These are phyloP conservation scores for Tillus elongatus DNA, from an alignment of 2,888 invertebrate species.

Conservation along the genomic window DNA sequence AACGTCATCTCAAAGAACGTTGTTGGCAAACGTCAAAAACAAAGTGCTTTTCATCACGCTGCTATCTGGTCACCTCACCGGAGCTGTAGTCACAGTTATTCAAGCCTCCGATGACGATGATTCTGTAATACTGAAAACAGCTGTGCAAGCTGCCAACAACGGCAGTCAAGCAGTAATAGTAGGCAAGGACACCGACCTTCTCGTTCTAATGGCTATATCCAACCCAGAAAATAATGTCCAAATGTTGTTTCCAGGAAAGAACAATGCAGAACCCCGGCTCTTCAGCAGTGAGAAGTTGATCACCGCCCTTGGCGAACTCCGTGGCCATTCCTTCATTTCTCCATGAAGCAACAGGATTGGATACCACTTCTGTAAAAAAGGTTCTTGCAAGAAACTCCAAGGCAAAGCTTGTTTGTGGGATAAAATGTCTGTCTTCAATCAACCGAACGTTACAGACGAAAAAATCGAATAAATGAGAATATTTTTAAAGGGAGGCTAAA, in stretches of 20 bases:
- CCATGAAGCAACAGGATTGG: background rate
- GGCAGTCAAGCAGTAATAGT: too few species aligned
- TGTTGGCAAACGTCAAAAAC: constrained; percentile 1
- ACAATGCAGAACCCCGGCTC: background rate
- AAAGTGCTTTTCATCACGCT: background rate
- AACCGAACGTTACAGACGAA: constrained; percentile 1
- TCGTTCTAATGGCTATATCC: too few species aligned
- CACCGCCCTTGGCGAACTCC: constrained; percentile 4
- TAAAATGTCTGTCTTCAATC: constrained; percentile 2
- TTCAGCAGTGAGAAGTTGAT: constrained; percentile 2
- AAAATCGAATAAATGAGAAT: background rate
- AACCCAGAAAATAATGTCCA: too few species aligned
- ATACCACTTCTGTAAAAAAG: constrained; percentile 1
- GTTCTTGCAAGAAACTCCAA: background rate
- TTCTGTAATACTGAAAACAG: too few species aligned
- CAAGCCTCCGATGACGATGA: too few species aligned
- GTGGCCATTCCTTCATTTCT: constrained; percentile 1
- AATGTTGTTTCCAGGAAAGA: too few species aligned
- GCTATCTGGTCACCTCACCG: background rate
- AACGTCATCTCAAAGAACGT: constrained; percentile 2
- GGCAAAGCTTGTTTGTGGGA: background rate
- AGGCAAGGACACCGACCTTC: too few species aligned
- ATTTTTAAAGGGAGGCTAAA: background rate
- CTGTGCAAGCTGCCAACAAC: too few species aligned
- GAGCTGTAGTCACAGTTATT: too few species aligned